phyloP scores from a whole-genome alignment of 2,113 vertebrate genomes.

The Pollimyrus isidori region DNA sequence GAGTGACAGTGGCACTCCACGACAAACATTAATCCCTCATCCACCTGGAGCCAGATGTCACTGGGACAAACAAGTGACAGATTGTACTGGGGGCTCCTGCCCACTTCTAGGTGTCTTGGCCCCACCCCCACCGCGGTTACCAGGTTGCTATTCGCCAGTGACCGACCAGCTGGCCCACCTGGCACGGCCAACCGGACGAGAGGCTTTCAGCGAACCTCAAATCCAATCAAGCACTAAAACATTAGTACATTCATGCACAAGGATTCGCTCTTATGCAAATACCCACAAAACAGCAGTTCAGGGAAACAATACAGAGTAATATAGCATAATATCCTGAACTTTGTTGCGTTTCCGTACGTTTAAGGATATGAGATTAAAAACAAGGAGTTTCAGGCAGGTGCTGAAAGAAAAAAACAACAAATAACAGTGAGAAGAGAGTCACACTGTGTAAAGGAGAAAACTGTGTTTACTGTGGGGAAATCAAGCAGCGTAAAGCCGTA shows the following conservation, averaged over 20 bases:
- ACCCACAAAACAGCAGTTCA: background rate
- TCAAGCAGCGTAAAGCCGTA: background rate
- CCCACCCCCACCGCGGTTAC: conserved; percentile 29
- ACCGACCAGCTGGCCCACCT: background rate
- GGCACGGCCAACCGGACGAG: background rate
- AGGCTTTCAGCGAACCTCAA: background rate
- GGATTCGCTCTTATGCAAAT: background rate
- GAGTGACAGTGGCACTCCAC: conserved; percentile 38
- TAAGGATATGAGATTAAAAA: background rate
- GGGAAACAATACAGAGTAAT: background rate
- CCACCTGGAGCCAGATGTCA: conserved; percentile 67
- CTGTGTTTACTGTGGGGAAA: background rate
- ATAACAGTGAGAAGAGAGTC: background rate
- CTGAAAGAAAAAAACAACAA: background rate
- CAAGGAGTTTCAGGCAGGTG: background rate
- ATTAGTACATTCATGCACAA: background rate
- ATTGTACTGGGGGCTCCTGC: conserved; percentile 51
- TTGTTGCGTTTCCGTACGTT: background rate
- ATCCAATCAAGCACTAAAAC: background rate
- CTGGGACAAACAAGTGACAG: conserved; percentile 53
- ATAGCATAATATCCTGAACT: background rate
- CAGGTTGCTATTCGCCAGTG: background rate
- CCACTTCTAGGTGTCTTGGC: conserved; percentile 60
- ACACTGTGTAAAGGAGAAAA: background rate
- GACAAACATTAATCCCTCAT: conserved; percentile 58